phyloP scores from a whole-genome alignment of 2,113 vertebrate species.

The Thomomys bottae region DNA sequence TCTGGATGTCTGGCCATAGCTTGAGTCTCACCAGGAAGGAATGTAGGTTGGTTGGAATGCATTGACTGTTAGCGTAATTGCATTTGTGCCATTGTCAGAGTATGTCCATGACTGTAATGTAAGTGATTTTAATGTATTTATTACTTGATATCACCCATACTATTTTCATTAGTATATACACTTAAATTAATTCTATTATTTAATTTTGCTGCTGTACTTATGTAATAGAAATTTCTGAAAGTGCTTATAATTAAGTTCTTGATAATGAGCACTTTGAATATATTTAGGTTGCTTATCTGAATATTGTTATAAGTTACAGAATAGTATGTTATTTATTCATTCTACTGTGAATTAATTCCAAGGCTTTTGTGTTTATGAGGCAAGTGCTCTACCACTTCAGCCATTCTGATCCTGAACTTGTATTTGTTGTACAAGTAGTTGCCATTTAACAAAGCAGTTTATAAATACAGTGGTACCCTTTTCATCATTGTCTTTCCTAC shows the following conservation, averaged over 20 bases:
- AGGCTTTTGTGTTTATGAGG: too few species aligned
- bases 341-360: too few species aligned
- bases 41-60: neutral
- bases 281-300: neutral
- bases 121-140: conserved; percentile 2
- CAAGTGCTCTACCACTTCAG: too few species aligned
- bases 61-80: neutral
- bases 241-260: conserved; percentile 2
- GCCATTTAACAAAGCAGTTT: too few species aligned
- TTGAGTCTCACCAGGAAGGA: neutral
- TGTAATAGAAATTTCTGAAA: neutral
- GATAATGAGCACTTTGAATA: neutral
- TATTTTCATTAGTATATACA: neutral
- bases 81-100: neutral
- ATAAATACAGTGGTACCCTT: too few species aligned
- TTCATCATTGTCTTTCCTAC: too few species aligned
- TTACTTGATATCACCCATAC: neutral
- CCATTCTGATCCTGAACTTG: neutral
- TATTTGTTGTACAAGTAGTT: neutral
- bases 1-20: neutral
- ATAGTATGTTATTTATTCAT: too few species aligned
- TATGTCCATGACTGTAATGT: neutral
- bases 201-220: conserved; percentile 9
- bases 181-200: neutral
- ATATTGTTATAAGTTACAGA: neutral